Evolutionary conservation across 1,140 invertebrate genomes (phyloP).

Genomic region (Drosophila sulfurigaster): DNA sequence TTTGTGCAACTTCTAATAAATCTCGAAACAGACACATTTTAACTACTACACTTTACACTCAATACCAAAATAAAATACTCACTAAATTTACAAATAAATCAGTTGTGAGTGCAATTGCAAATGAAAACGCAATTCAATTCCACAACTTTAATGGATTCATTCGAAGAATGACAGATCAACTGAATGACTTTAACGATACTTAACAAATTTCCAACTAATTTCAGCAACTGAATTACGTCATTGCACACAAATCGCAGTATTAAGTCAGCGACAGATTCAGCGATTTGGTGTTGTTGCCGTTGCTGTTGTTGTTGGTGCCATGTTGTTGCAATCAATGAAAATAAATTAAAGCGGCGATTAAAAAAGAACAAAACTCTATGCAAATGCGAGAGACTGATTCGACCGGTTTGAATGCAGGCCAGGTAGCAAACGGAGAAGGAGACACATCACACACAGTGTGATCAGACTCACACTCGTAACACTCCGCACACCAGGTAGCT

Average conservation of each 20-base stretch:
- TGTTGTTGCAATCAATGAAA: slow-evolving; percentile 75
- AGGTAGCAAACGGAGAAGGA: slow-evolving; percentile 15
- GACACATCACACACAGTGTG: background rate
- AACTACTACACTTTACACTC: background rate
- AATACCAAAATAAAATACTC: background rate
- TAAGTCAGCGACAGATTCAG: slow-evolving; percentile 29
- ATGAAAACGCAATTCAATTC: slow-evolving; percentile 37
- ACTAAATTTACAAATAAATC: slow-evolving; percentile 9
- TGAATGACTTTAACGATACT: slow-evolving; percentile 24
- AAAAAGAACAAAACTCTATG: slow-evolving; percentile 79
- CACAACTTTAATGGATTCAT: slow-evolving; percentile 22
- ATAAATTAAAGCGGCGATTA: slow-evolving; percentile 74
- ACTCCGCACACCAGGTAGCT: background rate
- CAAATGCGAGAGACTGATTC: slow-evolving; percentile 57
- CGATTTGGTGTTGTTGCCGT: slow-evolving; percentile 1
- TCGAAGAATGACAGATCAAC: background rate
- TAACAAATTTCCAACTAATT: slow-evolving; percentile 50
- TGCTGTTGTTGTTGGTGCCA: slow-evolving; percentile 27
- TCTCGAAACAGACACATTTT: background rate
- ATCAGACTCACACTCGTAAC: slow-evolving; percentile 7
- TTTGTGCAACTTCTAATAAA: background rate
- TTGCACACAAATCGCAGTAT: slow-evolving; percentile 46
- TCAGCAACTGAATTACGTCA: slow-evolving; percentile 55
- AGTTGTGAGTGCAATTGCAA: slow-evolving; percentile 2
- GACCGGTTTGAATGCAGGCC: slow-evolving; percentile 36